phyloP scores from a whole-genome alignment of 2,113 vertebrate species.

The Pachypanchax playfairii region DNA sequence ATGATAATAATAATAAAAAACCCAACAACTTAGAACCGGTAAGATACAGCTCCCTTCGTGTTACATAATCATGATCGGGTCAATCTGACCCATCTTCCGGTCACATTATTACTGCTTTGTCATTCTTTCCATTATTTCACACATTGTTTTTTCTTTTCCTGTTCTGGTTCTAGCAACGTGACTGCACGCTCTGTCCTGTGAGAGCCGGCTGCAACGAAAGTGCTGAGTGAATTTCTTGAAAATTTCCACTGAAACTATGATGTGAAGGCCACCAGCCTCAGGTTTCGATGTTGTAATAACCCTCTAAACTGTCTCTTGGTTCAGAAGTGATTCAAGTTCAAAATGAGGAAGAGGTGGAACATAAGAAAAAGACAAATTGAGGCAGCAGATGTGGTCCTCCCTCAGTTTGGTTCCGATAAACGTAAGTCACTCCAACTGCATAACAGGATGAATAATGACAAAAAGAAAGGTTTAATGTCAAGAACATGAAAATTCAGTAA shows the following conservation, averaged over 20 bases:
- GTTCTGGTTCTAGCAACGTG: constrained; percentile 55
- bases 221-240: constrained; percentile 53
- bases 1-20: neutral
- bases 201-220: constrained; percentile 35
- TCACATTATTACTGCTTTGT: constrained; percentile 51
- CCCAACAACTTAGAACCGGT: constrained; percentile 17
- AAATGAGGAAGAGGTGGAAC: constrained; percentile 70
- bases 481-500: constrained; percentile 1
- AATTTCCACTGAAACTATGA: constrained; percentile 66
- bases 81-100: constrained; percentile 47
- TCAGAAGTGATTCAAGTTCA: constrained; percentile 66
- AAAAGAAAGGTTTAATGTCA: neutral
- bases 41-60: constrained; percentile 50
- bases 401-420: constrained; percentile 59
- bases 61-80: constrained; percentile 57
- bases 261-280: constrained; percentile 25
- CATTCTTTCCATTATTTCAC: constrained; percentile 70
- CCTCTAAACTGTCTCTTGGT: constrained; percentile 46
- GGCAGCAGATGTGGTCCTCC: constrained; percentile 21
- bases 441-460: neutral
- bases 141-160: constrained; percentile 32
- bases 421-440: constrained; percentile 28
- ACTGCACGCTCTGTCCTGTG: constrained; percentile 33
- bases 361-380: constrained; percentile 42
- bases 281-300: constrained; percentile 74